A percentile compares a stretch with the other conserved stretches of the same genome.
Evolutionary conservation across 2,797 vertebrate species (phyloP).

Genomic region (Coranthus polyacanthus): DNA sequence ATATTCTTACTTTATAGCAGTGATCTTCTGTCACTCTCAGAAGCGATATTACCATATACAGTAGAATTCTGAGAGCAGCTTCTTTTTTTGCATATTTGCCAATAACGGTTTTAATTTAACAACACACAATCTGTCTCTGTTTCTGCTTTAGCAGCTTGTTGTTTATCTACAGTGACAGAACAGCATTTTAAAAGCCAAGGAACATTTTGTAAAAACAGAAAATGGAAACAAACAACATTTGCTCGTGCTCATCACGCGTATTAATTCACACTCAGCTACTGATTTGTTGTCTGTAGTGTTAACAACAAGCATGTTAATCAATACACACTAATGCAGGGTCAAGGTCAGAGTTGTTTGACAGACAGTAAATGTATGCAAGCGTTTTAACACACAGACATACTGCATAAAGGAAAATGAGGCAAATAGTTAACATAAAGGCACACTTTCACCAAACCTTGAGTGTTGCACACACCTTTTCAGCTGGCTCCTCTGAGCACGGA

Average conservation of each 20-base stretch:
- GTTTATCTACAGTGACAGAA: constrained; percentile 9
- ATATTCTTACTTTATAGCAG: background rate
- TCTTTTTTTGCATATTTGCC: background rate
- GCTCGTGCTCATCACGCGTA: background rate
- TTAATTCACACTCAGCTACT: constrained; percentile 21
- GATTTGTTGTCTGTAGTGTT: constrained; percentile 27
- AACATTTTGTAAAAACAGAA: constrained; percentile 18
- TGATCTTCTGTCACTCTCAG: background rate
- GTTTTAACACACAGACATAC: constrained; percentile 1
- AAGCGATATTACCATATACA: no score
- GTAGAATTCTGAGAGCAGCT: background rate
- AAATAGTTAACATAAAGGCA: no score
- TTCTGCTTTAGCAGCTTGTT: constrained; percentile 20
- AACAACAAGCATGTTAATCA: constrained; percentile 50
- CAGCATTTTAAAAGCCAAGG: constrained; percentile 12
- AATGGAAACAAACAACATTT: constrained; percentile 1
- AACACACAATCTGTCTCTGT: constrained; percentile 21
- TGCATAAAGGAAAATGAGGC: no score
- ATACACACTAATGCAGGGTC: constrained; percentile 46
- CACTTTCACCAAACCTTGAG: no score
- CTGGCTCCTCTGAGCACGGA: constrained; percentile 36
- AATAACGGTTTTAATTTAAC: constrained; percentile 4
- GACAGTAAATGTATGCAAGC: constrained; percentile 9
- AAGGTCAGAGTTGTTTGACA: constrained; percentile 39
- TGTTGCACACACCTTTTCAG: constrained; percentile 24